A percentile compares a stretch with the other conserved stretches of the same genome.
Evolutionary conservation across 2,113 vertebrate species (phyloP).

Genomic region (Labeo catla): DNA sequence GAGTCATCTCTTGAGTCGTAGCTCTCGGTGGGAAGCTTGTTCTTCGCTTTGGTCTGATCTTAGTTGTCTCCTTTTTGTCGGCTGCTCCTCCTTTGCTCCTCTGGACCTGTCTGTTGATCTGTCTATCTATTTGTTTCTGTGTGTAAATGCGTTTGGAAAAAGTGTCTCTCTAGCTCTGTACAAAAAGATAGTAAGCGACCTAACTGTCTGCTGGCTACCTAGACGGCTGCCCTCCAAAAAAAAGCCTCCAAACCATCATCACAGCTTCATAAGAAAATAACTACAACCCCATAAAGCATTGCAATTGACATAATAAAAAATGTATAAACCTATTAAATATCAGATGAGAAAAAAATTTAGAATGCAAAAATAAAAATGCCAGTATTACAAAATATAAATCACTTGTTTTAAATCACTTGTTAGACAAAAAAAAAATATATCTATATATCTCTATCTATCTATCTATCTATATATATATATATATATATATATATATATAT

Average conservation of each 20-base stretch:
- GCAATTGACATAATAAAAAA: no score
- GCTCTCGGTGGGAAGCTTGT: slow-evolving; percentile 41
- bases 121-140: slow-evolving; percentile 13
- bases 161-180: neutral
- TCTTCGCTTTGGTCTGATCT: slow-evolving; percentile 31
- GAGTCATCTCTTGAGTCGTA: slow-evolving; percentile 34
- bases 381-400: no score
- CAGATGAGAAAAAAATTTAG: no score
- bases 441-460: no score
- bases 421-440: no score
- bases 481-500: no score
- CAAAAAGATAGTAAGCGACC: neutral
- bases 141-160: neutral
- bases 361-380: no score
- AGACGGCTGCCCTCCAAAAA: neutral
- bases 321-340: no score
- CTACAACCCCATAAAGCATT: no score
- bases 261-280: neutral
- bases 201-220: neutral
- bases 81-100: neutral
- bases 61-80: slow-evolving; percentile 33
- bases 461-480: no score
- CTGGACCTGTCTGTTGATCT: neutral
- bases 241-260: neutral
- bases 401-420: no score